phyloP scores from a whole-genome alignment of 1,140 invertebrate genomes.

The Stratiolaelaps scimitus region DNA sequence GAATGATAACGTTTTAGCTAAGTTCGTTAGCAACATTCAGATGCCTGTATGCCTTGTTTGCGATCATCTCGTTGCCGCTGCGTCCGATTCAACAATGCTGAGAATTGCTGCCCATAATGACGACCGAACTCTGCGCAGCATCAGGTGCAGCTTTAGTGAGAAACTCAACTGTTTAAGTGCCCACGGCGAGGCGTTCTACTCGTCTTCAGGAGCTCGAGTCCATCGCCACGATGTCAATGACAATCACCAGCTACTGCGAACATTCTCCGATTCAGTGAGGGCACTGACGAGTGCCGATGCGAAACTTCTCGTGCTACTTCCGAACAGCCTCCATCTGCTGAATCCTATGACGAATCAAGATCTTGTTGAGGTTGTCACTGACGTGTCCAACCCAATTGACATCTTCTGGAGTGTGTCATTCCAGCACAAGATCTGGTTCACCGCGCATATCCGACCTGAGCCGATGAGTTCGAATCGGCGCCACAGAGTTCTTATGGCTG shows the following conservation, averaged over 20 bases:
- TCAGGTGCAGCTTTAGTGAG: no score
- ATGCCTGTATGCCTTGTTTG: no score
- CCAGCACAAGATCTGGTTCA: neutral
- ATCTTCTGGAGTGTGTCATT: slow-evolving; percentile 19
- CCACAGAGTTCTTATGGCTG: slow-evolving; percentile 17
- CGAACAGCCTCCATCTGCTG: neutral
- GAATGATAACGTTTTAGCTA: neutral
- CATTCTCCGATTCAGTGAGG: neutral
- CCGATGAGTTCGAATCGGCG: neutral
- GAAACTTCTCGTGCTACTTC: slow-evolving; percentile 5
- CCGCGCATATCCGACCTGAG: neutral
- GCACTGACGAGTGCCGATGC: neutral
- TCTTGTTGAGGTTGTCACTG: neutral
- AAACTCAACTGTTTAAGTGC: no score
- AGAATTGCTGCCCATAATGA: no score
- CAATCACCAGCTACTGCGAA: neutral
- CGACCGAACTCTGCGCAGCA: no score
- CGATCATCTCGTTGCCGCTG: no score
- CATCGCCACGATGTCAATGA: slow-evolving; percentile 12
- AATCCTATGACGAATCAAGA: neutral
- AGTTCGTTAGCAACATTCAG: neutral
- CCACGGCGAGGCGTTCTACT: no score
- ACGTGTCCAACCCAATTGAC: neutral
- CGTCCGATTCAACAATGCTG: no score
- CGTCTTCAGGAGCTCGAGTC: no score